phyloP scores from a whole-genome alignment of 2,113 vertebrate species.

The Orcinus orca region DNA sequence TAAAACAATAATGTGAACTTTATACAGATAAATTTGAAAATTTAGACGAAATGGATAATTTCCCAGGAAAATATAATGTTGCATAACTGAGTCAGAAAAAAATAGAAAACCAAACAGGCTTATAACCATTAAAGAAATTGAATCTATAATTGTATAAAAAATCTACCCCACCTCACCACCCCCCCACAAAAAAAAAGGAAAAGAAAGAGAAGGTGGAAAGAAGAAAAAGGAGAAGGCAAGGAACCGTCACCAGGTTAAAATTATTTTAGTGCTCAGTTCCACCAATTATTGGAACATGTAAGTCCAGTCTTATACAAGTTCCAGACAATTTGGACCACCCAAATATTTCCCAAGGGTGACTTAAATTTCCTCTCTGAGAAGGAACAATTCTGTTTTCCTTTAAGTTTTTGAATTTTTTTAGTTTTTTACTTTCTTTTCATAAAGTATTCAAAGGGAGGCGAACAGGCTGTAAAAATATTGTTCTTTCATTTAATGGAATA shows the following conservation, averaged over 20 bases:
- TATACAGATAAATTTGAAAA: neutral
- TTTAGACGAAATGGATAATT: neutral
- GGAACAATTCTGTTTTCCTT: neutral
- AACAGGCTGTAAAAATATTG: neutral
- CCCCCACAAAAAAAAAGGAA: no score
- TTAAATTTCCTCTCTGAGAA: neutral
- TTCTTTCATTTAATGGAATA: neutral
- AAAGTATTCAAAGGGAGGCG: neutral
- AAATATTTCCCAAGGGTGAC: neutral
- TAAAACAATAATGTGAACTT: neutral
- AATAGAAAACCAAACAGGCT: neutral
- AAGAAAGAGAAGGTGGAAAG: no score
- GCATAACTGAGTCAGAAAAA: neutral
- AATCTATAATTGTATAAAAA: neutral
- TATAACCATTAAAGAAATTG: neutral
- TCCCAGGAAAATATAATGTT: neutral
- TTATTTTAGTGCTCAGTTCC: neutral
- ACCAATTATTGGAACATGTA: neutral
- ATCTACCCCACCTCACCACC: neutral
- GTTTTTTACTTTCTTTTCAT: neutral
- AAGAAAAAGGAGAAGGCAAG: neutral
- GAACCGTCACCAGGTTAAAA: neutral
- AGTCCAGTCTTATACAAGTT: neutral
- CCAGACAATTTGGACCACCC: neutral
- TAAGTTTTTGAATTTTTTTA: neutral